Evolutionary conservation across 2,797 vertebrate species (phyloP).

Genomic region (Neostethus bicornis): DNA sequence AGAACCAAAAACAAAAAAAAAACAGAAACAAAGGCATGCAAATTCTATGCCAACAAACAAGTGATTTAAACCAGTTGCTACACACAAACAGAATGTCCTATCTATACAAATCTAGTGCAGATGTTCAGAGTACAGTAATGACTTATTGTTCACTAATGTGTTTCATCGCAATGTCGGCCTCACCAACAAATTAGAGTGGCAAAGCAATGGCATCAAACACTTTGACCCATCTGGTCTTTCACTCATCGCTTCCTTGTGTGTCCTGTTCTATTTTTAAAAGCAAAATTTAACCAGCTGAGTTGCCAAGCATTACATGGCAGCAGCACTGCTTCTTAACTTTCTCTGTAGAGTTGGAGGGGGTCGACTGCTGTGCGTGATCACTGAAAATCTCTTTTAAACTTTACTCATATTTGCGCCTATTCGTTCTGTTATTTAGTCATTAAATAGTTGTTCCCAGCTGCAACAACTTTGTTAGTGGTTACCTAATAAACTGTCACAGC

Average conservation of each 20-base stretch:
- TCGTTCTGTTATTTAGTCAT: background rate
- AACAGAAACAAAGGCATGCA: no score
- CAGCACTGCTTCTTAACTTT: background rate
- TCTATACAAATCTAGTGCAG: no score
- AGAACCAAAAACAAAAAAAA: no score
- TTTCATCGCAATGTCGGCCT: background rate
- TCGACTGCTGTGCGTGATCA: background rate
- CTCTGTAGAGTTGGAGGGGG: background rate
- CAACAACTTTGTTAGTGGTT: conserved; percentile 27
- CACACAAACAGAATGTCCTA: no score
- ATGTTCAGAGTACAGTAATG: background rate
- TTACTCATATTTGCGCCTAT: background rate
- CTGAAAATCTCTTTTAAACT: background rate
- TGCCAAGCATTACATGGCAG: conserved; percentile 12
- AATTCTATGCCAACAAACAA: no score
- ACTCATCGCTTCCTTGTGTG: conserved; percentile 2
- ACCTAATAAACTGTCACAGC: conserved; percentile 49
- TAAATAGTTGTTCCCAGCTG: background rate
- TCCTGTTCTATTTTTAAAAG: conserved; percentile 28
- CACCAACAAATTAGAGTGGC: conserved; percentile 8
- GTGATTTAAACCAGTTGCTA: no score
- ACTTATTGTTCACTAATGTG: background rate
- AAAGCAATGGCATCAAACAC: background rate
- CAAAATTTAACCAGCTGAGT: conserved; percentile 6
- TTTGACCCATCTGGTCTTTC: conserved; percentile 8